These are phyloP conservation scores for Teleogryllus oceanicus DNA, from an alignment of 2,888 invertebrate species.

Conservation along the genomic window DNA sequence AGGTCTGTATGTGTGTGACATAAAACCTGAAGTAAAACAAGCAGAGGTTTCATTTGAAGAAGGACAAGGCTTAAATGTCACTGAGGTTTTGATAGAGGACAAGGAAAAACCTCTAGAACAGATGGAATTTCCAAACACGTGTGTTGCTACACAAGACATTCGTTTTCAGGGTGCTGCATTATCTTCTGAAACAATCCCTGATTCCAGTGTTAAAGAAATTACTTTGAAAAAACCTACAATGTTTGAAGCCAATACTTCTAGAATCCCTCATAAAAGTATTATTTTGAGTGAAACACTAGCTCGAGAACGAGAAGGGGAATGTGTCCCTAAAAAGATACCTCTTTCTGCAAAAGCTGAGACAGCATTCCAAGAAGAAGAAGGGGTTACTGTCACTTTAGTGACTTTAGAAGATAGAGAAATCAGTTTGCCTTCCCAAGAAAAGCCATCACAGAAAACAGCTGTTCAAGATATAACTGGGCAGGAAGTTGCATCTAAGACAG, in stretches of 20 bases:
- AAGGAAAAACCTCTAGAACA: slow-evolving; percentile 52
- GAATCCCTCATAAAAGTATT: slow-evolving; percentile 55
- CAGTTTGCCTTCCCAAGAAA: slow-evolving; percentile 44
- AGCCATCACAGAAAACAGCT: slow-evolving; percentile 49
- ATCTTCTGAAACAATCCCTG: slow-evolving; percentile 55
- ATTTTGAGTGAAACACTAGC: slow-evolving; percentile 55
- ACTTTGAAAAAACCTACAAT: slow-evolving; percentile 40
- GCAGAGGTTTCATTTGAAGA: slow-evolving; percentile 53
- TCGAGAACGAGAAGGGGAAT: slow-evolving; percentile 58
- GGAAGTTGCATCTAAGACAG: slow-evolving; percentile 54
- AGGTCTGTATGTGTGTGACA: slow-evolving; percentile 47
- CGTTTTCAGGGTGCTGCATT: slow-evolving; percentile 57
- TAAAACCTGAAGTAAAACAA: slow-evolving; percentile 55
- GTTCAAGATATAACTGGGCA: slow-evolving; percentile 50
- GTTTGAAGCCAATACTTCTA: slow-evolving; percentile 50
- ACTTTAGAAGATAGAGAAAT: slow-evolving; percentile 42
- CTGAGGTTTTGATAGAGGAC: slow-evolving; percentile 47
- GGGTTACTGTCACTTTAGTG: slow-evolving; percentile 44
- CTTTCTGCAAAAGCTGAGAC: slow-evolving; percentile 50
- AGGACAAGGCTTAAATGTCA: slow-evolving; percentile 59
- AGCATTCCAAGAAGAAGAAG: slow-evolving; percentile 44
- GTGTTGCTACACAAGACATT: slow-evolving; percentile 54
- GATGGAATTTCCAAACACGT: slow-evolving; percentile 47
- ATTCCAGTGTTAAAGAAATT: slow-evolving; percentile 47
- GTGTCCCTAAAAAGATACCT: slow-evolving; percentile 48